A percentile compares a stretch with the other conserved stretches of the same genome.
Evolutionary conservation across 2,113 vertebrate genomes (phyloP).

Genomic region (Albula goreensis): DNA sequence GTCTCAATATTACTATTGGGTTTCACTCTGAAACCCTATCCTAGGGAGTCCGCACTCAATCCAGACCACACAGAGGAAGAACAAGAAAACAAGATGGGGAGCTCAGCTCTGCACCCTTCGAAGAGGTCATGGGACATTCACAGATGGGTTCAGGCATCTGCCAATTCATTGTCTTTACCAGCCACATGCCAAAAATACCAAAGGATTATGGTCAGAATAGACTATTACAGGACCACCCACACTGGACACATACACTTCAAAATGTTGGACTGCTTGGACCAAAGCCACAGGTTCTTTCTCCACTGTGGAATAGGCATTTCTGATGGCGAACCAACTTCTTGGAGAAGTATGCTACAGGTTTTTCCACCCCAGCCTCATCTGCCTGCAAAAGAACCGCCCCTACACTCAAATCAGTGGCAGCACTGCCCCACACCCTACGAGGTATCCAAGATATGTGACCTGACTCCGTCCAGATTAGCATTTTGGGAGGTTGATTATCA

Average conservation of each 20-base stretch:
- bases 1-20: no score
- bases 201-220: neutral
- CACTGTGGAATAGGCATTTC: neutral
- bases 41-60: no score
- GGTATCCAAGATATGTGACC: no score
- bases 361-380: neutral
- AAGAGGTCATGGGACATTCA: no score
- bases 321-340: neutral
- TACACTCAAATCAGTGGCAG: neutral
- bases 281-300: neutral
- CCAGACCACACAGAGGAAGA: no score
- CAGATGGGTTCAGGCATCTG: neutral
- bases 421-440: no score
- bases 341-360: neutral
- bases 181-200: neutral
- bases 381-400: neutral
- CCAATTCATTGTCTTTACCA: neutral
- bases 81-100: no score
- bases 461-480: no score
- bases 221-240: neutral
- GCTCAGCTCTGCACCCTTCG: no score
- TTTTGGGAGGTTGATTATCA: no score
- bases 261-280: neutral
- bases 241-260: neutral
- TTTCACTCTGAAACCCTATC: no score